Evolutionary conservation across 2,888 invertebrate genomes (phyloP), one percentile per base, ranked within the genome.

Genomic region (Melanargia galathea): DNA sequence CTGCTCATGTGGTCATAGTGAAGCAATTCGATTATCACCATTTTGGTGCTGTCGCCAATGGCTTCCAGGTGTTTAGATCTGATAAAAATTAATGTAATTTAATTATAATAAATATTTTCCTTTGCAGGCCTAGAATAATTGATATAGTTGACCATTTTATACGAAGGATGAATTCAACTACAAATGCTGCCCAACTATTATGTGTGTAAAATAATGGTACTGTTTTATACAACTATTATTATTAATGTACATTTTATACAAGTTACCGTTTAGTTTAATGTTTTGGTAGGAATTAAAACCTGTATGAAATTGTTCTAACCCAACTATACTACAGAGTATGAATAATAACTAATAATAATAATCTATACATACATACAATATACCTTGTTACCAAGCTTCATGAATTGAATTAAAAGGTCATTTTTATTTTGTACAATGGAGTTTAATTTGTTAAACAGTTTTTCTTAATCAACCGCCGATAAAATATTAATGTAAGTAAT

Each of bases 301-400:
- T 84, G 79, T 86, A 87, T 82, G 82, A 83, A 85, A 86, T 83
- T 87, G 83, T 88, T 88, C 85, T 87, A 87, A 89, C 84, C 82
- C 79, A 76, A 85, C 74, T 82, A 78, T 81, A 84, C 80, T 82
- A 85, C 81, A 85, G 85, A 86, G 78, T 83, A 84, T 86, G 85
- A 86, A 85, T 74, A 70, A 86, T 63, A 66, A 84, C 86, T 85
- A 86, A 85, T 74, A 70, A 86, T 63, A 66, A 61, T 75, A 69
- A 73, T 84, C 84, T 87, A n/a, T n/a, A n/a, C n/a, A n/a, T n/a
- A n/a, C n/a, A n/a, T n/a, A 87, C 82, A 83, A 86, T 87, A 87
- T 90, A 90, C 85, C 86, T 89, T 90, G 90, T 90, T 91, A 90
- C 89, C 90, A 87, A 85, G 90, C 90, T 90, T 90, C 84, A 87